phyloP scores from a whole-genome alignment of 2,113 vertebrate species.

The Catharus fuscescens region DNA sequence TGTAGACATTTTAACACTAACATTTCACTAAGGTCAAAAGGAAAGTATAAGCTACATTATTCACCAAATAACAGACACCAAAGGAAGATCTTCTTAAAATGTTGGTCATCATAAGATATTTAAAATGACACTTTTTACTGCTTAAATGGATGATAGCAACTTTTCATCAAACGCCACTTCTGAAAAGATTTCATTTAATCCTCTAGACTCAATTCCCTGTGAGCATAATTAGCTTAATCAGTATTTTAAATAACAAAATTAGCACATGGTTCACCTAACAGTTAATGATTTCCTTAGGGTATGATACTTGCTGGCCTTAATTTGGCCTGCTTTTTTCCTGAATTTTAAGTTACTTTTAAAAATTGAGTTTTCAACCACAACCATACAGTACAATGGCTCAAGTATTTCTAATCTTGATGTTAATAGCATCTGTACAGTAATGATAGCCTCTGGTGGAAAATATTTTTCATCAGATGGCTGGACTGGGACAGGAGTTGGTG shows the following conservation, averaged over 20 bases:
- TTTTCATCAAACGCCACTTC: not conserved
- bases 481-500: not conserved
- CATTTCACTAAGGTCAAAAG: not conserved
- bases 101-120: not conserved
- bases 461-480: not conserved
- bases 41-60: not conserved
- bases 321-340: not conserved
- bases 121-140: not conserved
- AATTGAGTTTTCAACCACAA: not conserved
- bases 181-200: not conserved
- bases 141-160: not conserved
- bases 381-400: not conserved
- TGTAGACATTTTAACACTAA: not conserved
- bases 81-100: not conserved
- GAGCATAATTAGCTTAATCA: constrained; percentile 26
- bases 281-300: constrained; percentile 24
- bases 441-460: not conserved
- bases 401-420: not conserved
- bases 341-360: not conserved
- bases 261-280: not conserved
- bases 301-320: not conserved
- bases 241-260: constrained; percentile 39
- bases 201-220: not conserved
- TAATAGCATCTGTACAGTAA: not conserved
- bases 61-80: not conserved